phyloP scores from a whole-genome alignment of 1,140 invertebrate genomes.

The Trachymyrmex septentrionalis region DNA sequence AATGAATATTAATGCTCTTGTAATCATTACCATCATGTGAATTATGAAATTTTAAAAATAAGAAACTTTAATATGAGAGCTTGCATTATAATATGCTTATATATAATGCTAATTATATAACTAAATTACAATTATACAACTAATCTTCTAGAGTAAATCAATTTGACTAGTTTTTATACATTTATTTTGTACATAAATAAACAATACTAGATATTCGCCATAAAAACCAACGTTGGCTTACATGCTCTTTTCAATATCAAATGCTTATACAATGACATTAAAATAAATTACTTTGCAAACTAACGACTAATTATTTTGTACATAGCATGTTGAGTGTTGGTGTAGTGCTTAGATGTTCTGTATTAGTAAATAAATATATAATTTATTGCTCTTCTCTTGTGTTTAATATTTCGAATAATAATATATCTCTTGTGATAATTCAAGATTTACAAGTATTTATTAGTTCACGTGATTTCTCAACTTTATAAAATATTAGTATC shows the following conservation, averaged over 20 bases:
- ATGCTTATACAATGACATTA: background rate
- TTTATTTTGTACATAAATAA: too few relatives aligned
- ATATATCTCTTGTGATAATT: background rate
- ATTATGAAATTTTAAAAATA: background rate
- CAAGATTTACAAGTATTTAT: background rate
- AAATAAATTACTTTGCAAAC: background rate
- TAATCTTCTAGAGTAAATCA: too few relatives aligned
- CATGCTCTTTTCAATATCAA: too few relatives aligned
- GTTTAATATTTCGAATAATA: background rate
- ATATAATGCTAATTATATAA: too few relatives aligned
- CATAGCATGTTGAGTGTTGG: background rate
- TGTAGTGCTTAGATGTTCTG: background rate
- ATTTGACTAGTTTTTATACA: too few relatives aligned
- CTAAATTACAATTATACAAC: too few relatives aligned
- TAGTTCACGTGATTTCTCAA: background rate
- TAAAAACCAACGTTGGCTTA: too few relatives aligned
- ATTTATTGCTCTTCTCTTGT: background rate
- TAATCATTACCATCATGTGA: background rate
- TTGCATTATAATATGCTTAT: background rate
- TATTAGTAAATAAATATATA: background rate
- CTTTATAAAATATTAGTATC: background rate
- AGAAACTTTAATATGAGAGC: background rate
- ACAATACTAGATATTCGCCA: too few relatives aligned
- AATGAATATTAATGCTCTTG: background rate
- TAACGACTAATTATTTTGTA: background rate